phyloP scores from a whole-genome alignment of 1,140 invertebrate species.

The Radopholus similis region DNA sequence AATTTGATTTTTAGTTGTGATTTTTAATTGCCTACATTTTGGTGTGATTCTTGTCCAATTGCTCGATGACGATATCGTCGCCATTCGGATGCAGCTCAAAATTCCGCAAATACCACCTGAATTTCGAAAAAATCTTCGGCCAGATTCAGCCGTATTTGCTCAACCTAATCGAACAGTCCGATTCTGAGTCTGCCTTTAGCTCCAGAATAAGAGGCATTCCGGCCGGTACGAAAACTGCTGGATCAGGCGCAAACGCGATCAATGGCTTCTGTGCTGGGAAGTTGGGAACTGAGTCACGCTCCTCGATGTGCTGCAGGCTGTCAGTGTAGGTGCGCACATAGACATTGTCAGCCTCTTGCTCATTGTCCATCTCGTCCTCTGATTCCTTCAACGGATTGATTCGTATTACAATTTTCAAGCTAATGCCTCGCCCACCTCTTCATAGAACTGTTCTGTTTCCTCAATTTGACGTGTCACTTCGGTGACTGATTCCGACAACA shows the following conservation, averaged over 20 bases:
- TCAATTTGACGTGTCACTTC: constrained; percentile 4
- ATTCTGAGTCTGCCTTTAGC: constrained; percentile 12
- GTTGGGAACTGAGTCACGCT: neutral
- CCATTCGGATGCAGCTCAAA: constrained; percentile 42
- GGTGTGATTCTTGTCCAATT: constrained; percentile 1
- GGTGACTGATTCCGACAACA: neutral
- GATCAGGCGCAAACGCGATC: constrained; percentile 19
- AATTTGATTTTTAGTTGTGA: too few species aligned
- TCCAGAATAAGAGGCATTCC: constrained; percentile 35
- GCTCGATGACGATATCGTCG: neutral
- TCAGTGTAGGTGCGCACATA: neutral
- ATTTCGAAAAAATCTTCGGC: neutral
- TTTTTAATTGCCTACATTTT: neutral
- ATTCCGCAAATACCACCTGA: constrained; percentile 50
- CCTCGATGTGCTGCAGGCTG: neutral
- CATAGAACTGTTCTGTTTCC: neutral
- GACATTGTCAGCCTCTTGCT: constrained; percentile 16
- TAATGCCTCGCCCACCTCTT: neutral
- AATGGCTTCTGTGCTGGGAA: constrained; percentile 25
- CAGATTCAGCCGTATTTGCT: neutral
- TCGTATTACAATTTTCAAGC: neutral
- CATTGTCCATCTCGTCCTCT: constrained; percentile 22
- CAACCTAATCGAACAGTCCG: constrained; percentile 1
- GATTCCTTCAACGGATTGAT: neutral
- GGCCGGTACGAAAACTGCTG: constrained; percentile 29